A percentile compares a stretch with the other conserved stretches of the same genome.
phyloP scores from a whole-genome alignment of 2,888 invertebrate genomes.

The Parapristionchus giblindavisi region DNA sequence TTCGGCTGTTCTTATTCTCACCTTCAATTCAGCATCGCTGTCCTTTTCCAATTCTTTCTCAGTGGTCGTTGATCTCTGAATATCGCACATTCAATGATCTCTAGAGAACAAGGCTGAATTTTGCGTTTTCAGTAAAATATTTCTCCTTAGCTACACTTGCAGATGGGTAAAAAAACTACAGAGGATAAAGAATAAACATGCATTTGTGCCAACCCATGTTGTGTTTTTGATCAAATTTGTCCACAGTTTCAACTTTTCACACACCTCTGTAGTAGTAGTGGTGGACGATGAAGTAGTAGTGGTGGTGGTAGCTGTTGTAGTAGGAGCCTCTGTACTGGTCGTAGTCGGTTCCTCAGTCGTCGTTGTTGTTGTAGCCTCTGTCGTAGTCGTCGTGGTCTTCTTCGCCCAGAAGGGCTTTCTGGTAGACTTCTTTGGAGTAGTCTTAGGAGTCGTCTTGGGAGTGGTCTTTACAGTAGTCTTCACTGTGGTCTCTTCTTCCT shows the following conservation, averaged over 20 bases:
- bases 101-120: no score
- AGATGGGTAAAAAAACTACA: no score
- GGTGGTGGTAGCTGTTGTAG: conserved; percentile 10
- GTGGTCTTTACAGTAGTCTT: conserved; percentile 41
- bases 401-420: neutral
- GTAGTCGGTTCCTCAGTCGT: conserved; percentile 13
- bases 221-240: no score
- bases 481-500: conserved; percentile 23
- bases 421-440: neutral
- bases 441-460: neutral
- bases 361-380: neutral
- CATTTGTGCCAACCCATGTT: no score
- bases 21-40: conserved; percentile 41
- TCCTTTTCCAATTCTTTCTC: neutral
- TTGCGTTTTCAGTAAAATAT: conserved; percentile 9
- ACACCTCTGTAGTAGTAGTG: conserved; percentile 31
- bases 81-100: no score
- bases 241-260: no score
- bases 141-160: no score
- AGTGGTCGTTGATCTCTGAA: conserved; percentile 13
- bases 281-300: conserved; percentile 30
- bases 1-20: conserved; percentile 43
- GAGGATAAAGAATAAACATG: no score
- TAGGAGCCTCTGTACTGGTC: neutral
- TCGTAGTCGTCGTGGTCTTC: conserved; percentile 21